Base-by-base conservation (phyloP, 1,140 invertebrate species). In the Amphibalanus amphitrite region DNA sequence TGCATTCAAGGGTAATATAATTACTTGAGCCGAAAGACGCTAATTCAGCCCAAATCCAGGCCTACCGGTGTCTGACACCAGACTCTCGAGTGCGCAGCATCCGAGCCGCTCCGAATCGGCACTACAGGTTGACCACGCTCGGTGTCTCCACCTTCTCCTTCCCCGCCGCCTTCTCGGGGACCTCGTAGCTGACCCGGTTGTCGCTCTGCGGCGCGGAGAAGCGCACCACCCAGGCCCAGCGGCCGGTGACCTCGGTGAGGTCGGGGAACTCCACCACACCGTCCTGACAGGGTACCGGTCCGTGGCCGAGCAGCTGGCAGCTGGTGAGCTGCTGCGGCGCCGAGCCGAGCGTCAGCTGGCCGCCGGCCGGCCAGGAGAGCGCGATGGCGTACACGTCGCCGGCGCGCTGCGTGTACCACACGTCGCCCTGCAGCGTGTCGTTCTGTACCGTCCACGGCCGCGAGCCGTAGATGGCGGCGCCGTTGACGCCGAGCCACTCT, bases 401-500 rank as follows among this genome's bases (percentile, higher is more conserved):
- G 10, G 10, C 10, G 28, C 30, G 28, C 28, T 10, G 10, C 28
- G 65, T 71, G 28, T 28, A 71, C 71, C 71, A 73, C 29, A 93
- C 86, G 75, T 85, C 80, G 1, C 76, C 72, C n/a, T 86, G 87
- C 0, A 84, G 26, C 0, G 89, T 89, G 77, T 97, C 93, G 78
- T 95, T 95, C 80, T 95, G 93, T 75, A 83, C 80, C 67, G 78
- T 82, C 88, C 90, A 94, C 0, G 93, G 91, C 33, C 81, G 84
- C 0, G 86, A 87, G n/a, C 82, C 82, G 77, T 94, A 98, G 76
- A 98, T 92, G 0, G 90, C 91, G 79, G 95, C 90, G 4, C 92
- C 93, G 78, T 97, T 97, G 0, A 89, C 79, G 20, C 82, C 76
- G 10, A 98, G 79, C 92, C 93, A 96, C 20, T 78, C 72, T 64